Evolutionary conservation across 2,888 invertebrate species (phyloP), one percentile per base, ranked within the genome.

Genomic region (Abrostola tripartita): DNA sequence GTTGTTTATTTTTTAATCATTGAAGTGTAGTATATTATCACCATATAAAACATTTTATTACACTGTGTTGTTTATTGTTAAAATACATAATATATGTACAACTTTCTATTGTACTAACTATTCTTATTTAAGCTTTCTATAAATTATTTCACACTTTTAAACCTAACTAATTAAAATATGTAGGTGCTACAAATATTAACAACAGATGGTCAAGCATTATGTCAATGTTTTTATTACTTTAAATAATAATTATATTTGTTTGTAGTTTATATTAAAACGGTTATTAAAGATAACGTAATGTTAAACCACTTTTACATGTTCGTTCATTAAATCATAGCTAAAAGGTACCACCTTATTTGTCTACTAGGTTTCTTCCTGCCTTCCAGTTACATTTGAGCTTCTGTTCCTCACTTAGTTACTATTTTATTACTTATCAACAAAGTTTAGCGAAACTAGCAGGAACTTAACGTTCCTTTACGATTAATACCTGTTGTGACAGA

Each of bases 31-130:
- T 1, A 44, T 5, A 54, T 37, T 12, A 0, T 44, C 6, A 14
- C 5, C 35, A 68, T 38, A 47, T 6, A 24, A 24, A 47, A 44
- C 11, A 24, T 38, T 50, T 50, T 37, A 37, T 68, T 56, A 37
- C 51, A 54, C 37, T 7, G 24, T 44, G 35, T 65, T 0, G 42
- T 59, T 60, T n/a, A 53, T 56, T 53, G 58, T 59, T 40, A 37
- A 42, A 52, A 71, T 71, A 65, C 55, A 49, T 14, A 37, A 40
- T 42, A 41, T 65, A 65, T 65, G 24, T 73, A 70, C 36, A 54
- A 57, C n/a, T n/a, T n/a, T n/a, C n/a, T n/a, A n/a, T n/a, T n/a
- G n/a, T n/a, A n/a, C n/a, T n/a, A n/a, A n/a, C 47, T 6, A 42
- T 11, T 53, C 6, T 10, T 40, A 37, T 44, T 37, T 11, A n/a